Evolutionary conservation across 2,888 invertebrate species (phyloP), one percentile per base, ranked within the genome.

Genomic region (Drosophila crucigera): DNA sequence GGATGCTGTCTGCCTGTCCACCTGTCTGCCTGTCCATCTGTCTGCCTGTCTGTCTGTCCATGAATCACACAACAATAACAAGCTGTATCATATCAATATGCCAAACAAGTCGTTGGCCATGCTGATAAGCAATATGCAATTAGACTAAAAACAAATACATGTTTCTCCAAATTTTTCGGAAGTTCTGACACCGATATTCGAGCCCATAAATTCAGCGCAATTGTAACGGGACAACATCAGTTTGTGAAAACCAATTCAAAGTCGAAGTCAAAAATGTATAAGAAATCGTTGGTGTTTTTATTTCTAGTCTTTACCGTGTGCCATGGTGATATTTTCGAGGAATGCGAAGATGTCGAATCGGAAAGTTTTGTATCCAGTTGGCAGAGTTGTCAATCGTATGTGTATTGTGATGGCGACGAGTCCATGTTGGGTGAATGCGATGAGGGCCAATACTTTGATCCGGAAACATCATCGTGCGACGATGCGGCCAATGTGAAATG

Each of bases 371-470:
- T 92, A 10, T 71, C 84, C 16, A 91, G 89, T 64, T 80, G 77
- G 63, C 80, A 84, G 0, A 91, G 75, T 59, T 93, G 93, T 54
- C 73, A 89, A 28, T 73, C 76, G 37, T 93, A 92, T 73, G 89
- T 93, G n/a, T 91, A 92, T 59, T 93, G 93, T 52, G 72, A 87
- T 61, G 89, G 81, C 7, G 91, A 86, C 3, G 87, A 91, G 16
- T 92, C 93, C 1, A 53, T 71, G 4, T 58, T 78, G 55, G 92
- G 84, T 2, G 84, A 86, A 3, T 93, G 93, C 61, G 90, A 89
- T 16, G 86, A 78, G 0, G 86, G 83, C 4, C 75, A 90, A 59
- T 91, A 89, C 72, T 92, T 92, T 49, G 87, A 92, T 70, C 37
- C 68, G 0, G 83, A 87, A n/a, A 67, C 84, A 28, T 82, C 82